Evolutionary conservation across 2,113 vertebrate species (phyloP).

Genomic region (Arenaria interpres): DNA sequence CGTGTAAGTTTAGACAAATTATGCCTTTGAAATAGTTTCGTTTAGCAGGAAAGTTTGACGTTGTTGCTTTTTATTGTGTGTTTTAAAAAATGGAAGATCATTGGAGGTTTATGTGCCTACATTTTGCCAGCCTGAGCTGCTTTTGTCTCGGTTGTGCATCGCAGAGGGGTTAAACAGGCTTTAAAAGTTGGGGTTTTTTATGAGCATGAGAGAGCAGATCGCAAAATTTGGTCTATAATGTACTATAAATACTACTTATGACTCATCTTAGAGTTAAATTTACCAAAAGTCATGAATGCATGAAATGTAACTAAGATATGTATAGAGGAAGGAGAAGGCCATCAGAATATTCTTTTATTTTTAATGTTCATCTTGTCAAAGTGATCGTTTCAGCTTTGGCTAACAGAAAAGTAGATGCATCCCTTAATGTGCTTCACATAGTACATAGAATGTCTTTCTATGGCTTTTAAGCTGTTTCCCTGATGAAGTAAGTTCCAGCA

Average conservation of each 20-base stretch:
- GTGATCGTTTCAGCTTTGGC: neutral
- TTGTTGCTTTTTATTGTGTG: neutral
- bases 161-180: neutral
- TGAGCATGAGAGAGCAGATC: conserved; percentile 4
- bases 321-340: conserved; percentile 60
- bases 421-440: conserved; percentile 6
- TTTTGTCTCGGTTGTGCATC: conserved; percentile 10
- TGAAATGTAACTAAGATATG: conserved; percentile 54
- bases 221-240: conserved; percentile 36
- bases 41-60: neutral
- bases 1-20: neutral
- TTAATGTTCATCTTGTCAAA: conserved; percentile 28
- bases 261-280: conserved; percentile 61
- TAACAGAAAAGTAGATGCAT: conserved; percentile 48
- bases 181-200: neutral
- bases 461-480: conserved; percentile 7
- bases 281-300: conserved; percentile 67
- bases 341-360: conserved; percentile 48
- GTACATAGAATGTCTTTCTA: neutral
- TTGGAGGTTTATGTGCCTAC: neutral
- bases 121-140: conserved; percentile 13
- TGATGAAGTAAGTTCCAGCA: conserved; percentile 41
- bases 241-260: conserved; percentile 44
- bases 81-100: neutral
- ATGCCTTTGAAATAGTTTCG: neutral